phyloP scores from a whole-genome alignment of 2,888 invertebrate species.

The Lasioglossum figueresi region DNA sequence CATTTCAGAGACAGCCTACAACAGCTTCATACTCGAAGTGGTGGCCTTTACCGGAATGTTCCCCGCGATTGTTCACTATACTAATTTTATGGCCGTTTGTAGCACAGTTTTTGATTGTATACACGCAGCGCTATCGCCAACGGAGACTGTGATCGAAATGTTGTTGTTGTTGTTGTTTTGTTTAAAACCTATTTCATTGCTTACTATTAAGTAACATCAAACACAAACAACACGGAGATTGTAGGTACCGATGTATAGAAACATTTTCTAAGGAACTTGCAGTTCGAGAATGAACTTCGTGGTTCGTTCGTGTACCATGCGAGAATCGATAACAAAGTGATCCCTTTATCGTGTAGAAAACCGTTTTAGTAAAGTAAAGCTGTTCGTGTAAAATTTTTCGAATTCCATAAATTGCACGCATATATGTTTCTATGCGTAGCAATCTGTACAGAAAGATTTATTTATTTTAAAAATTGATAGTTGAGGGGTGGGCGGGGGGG shows the following conservation, averaged over 20 bases:
- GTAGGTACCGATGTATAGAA: slow-evolving; percentile 26
- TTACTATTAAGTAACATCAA: slow-evolving; percentile 36
- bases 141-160: slow-evolving; percentile 75
- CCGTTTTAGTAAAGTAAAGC: neutral
- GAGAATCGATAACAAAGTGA: slow-evolving; percentile 1
- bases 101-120: slow-evolving; percentile 80
- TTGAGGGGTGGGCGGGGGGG: neutral
- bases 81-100: slow-evolving; percentile 89
- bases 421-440: slow-evolving; percentile 22
- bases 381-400: neutral
- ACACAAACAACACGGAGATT: slow-evolving; percentile 54
- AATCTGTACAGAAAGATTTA: slow-evolving; percentile 47
- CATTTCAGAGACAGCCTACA: slow-evolving; percentile 71
- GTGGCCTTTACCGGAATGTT: slow-evolving; percentile 80
- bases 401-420: slow-evolving; percentile 30
- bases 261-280: slow-evolving; percentile 6
- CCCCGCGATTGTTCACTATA: slow-evolving; percentile 85
- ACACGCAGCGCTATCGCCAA: slow-evolving; percentile 78
- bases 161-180: slow-evolving; percentile 19
- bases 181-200: slow-evolving; percentile 40
- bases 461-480: slow-evolving; percentile 33
- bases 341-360: slow-evolving; percentile 2
- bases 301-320: slow-evolving; percentile 3
- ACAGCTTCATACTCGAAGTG: slow-evolving; percentile 71
- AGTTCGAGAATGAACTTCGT: slow-evolving; percentile 1